A percentile compares a stretch with the other conserved stretches of the same genome.
phyloP scores from a whole-genome alignment of 2,113 vertebrate genomes.

The Orientallactaga bullata region DNA sequence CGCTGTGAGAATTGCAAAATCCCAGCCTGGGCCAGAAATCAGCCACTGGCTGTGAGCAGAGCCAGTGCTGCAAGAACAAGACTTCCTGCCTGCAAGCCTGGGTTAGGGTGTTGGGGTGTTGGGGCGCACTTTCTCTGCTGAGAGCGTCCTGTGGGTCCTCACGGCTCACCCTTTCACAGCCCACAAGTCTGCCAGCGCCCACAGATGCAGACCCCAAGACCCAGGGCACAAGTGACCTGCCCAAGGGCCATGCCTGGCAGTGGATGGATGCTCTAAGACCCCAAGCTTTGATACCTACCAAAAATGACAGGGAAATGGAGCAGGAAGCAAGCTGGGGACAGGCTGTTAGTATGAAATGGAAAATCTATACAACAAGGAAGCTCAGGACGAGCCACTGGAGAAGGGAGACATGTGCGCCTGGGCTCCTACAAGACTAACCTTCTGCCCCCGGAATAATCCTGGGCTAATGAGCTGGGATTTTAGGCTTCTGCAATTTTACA shows the following conservation, averaged over 20 bases:
- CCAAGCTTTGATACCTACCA: not conserved
- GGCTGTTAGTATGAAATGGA: not conserved
- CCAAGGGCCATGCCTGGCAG: not conserved
- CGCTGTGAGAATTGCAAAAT: not conserved
- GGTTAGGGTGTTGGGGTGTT: not conserved
- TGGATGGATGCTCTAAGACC: not conserved
- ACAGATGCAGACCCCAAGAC: accelerated
- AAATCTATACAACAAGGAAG: accelerated
- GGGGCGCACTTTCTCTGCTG: not conserved
- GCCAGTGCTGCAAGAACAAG: accelerated
- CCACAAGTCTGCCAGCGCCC: accelerated
- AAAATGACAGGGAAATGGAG: not conserved
- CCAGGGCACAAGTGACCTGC: too few relatives aligned
- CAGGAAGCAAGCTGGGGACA: not conserved
- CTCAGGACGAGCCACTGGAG: accelerated
- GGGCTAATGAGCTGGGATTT: not conserved
- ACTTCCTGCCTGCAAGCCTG: accelerated
- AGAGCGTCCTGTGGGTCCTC: not conserved
- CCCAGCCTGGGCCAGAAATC: accelerated
- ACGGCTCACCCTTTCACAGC: accelerated
- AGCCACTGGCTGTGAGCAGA: accelerated
- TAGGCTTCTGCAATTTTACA: accelerated
- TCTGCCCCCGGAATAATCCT: not conserved
- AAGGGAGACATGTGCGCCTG: accelerated
- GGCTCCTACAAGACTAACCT: not conserved